These are phyloP conservation scores for Tyria jacobaeae DNA, from an alignment of 2,888 invertebrate genomes.

Conservation along the genomic window DNA sequence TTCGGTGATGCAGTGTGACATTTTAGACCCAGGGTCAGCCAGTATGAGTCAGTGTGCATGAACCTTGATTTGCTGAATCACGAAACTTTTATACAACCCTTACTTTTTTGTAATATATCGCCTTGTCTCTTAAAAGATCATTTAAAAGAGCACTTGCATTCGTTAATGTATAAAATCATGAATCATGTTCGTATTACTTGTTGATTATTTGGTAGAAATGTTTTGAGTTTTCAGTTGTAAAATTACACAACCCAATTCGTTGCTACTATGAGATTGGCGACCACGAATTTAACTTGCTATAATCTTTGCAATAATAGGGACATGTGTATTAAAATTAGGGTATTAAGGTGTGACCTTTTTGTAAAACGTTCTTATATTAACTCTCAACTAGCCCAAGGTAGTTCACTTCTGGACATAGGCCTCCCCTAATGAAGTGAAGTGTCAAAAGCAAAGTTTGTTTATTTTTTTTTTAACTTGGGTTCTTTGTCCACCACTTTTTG, in stretches of 20 bases:
- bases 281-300: no score
- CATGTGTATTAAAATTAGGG: no score
- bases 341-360: no score
- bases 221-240: not conserved
- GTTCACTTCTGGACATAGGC: no score
- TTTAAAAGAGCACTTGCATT: not conserved
- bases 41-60: conserved; percentile 34
- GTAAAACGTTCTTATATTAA: no score
- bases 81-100: conserved; percentile 43
- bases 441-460: no score
- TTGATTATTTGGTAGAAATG: not conserved
- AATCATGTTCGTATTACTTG: not conserved
- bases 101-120: conserved; percentile 43
- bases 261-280: not conserved
- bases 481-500: no score
- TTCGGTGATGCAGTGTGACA: conserved; percentile 40
- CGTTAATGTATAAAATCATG: not conserved
- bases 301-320: no score
- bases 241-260: not conserved
- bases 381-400: no score
- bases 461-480: no score
- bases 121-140: conserved; percentile 31
- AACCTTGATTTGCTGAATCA: conserved; percentile 60
- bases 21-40: conserved; percentile 65
- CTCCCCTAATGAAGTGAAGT: no score